phyloP scores from a whole-genome alignment of 2,888 invertebrate genomes.

The Drosophila cognata region DNA sequence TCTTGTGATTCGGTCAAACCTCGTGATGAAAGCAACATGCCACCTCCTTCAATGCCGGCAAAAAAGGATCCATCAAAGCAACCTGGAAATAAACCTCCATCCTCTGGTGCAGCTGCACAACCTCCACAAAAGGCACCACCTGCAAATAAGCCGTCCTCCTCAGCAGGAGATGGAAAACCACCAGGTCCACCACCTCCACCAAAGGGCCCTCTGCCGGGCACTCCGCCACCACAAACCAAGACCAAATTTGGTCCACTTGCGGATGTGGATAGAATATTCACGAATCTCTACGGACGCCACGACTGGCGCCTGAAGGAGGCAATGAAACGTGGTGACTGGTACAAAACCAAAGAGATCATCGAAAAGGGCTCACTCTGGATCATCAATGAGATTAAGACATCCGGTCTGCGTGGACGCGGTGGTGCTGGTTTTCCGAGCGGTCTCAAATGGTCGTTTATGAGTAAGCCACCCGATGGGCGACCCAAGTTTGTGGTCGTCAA shows the following conservation, averaged over 20 bases:
- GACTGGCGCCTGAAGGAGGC: conserved; percentile 98
- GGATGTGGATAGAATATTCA: conserved; percentile 97
- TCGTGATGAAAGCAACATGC: too few relatives aligned
- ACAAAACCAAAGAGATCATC: conserved; percentile 97
- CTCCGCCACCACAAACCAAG: conserved; percentile 86
- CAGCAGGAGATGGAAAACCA: conserved; percentile 3
- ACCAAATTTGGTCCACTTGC: conserved; percentile 87
- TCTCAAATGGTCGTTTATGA: conserved; percentile 99
- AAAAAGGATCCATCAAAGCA: conserved; percentile 61
- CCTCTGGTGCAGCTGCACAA: not conserved
- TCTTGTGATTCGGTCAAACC: too few relatives aligned
- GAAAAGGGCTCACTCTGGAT: conserved; percentile 98
- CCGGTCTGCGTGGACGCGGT: conserved; percentile 97
- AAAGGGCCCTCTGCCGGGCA: conserved; percentile 84
- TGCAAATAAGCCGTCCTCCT: not conserved
- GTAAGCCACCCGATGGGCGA: conserved; percentile 96
- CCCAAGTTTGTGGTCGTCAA: conserved; percentile 99
- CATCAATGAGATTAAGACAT: conserved; percentile 96
- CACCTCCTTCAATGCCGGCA: not conserved
- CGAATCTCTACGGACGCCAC: conserved; percentile 98
- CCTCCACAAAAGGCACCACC: conserved; percentile 77
- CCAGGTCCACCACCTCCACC: conserved; percentile 33
- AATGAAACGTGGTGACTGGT: conserved; percentile 96
- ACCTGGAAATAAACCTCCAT: conserved; percentile 54
- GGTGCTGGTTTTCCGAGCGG: conserved; percentile 99